Percentiles rank a stretch among this genome's conserved stretches.
phyloP scores from a whole-genome alignment of 1,140 invertebrate genomes.

The Polyergus mexicanus region DNA sequence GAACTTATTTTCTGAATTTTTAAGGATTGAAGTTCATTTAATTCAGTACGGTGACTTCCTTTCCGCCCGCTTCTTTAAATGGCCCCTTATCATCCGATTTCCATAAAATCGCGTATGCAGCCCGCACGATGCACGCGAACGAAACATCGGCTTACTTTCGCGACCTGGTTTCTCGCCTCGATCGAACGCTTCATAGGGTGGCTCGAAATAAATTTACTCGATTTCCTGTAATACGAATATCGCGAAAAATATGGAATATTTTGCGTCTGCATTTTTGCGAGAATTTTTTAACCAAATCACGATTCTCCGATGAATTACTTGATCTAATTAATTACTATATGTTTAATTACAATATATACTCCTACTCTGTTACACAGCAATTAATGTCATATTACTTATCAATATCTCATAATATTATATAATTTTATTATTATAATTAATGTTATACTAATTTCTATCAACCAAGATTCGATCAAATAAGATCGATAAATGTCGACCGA shows the following conservation, averaged over 20 bases:
- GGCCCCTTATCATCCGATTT: neutral
- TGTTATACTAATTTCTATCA: neutral
- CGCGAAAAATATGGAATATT: neutral
- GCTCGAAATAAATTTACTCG: slow-evolving; percentile 18
- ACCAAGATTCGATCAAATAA: neutral
- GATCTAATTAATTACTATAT: neutral
- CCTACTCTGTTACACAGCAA: neutral
- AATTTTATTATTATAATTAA: slow-evolving; percentile 1
- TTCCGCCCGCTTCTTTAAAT: neutral
- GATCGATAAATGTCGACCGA: neutral
- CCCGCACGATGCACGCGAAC: slow-evolving; percentile 39
- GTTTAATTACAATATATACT: neutral
- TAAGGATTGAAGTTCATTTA: neutral
- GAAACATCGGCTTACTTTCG: slow-evolving; percentile 63
- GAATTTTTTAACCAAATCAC: neutral
- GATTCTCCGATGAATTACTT: neutral
- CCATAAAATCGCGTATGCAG: slow-evolving; percentile 24
- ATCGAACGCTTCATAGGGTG: slow-evolving; percentile 38
- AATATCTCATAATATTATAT: neutral
- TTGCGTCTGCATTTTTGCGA: neutral
- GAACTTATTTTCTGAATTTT: no score
- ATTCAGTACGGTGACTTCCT: slow-evolving; percentile 13
- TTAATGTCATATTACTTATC: neutral
- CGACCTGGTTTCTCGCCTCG: slow-evolving; percentile 34
- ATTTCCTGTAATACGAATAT: neutral